Evolutionary conservation across 37 sponge, comb jelly and placozoan genomes (phyloP).

Genomic region (Cliona cf. orientalis): DNA sequence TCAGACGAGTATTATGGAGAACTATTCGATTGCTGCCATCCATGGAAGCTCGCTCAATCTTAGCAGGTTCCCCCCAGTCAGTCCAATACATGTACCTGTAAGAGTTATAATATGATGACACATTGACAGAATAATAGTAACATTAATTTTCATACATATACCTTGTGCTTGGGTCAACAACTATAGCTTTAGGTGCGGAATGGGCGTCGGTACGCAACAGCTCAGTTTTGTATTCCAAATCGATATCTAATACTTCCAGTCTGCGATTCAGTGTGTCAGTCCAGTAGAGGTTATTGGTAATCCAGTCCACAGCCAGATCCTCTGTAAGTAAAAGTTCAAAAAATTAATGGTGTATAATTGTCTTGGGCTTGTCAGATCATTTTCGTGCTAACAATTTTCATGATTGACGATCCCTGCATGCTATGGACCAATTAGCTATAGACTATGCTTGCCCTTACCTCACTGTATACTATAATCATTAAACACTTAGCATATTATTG

Average conservation of each 20-base stretch:
- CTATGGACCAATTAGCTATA: too few species aligned
- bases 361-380: too few species aligned
- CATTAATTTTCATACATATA: too few species aligned
- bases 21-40: conserved; percentile 54
- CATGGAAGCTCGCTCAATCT: conserved; percentile 68
- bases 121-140: too few species aligned
- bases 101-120: not conserved
- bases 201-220: conserved; percentile 22
- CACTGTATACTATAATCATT: too few species aligned
- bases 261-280: conserved; percentile 33
- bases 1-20: conserved; percentile 25
- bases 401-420: too few species aligned
- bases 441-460: too few species aligned
- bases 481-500: too few species aligned
- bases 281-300: conserved; percentile 77
- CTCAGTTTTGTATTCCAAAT: not conserved
- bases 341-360: too few species aligned
- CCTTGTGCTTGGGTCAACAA: conserved; percentile 39
- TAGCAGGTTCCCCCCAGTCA: conserved; percentile 63
- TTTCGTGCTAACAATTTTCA: too few species aligned
- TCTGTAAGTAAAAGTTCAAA: conserved; percentile 23
- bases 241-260: conserved; percentile 39
- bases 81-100: conserved; percentile 69
- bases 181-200: conserved; percentile 29
- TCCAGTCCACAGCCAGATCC: conserved; percentile 81